These are phyloP conservation scores for Meganola albula DNA, from an alignment of 2,888 invertebrate genomes.

Conservation along the genomic window DNA sequence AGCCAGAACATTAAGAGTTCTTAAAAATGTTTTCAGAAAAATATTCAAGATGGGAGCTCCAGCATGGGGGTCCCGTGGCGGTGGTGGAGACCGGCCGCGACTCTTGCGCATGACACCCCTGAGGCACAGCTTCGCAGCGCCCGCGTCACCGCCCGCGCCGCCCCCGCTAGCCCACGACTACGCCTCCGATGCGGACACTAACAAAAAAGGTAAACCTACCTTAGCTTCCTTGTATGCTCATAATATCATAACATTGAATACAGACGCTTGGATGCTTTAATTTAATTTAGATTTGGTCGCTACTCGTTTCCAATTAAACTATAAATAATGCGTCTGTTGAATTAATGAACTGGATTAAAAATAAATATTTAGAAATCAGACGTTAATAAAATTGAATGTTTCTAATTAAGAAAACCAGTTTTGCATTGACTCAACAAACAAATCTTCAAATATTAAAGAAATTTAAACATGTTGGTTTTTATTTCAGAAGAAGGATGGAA, in stretches of 20 bases:
- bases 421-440: too few relatives aligned
- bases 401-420: too few relatives aligned
- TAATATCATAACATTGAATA: constrained; percentile 3
- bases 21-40: too few relatives aligned
- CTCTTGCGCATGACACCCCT: constrained; percentile 78
- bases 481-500: constrained; percentile 85
- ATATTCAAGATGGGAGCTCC: constrained; percentile 72
- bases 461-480: background rate
- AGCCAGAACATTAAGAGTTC: too few relatives aligned
- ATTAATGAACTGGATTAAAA: too few relatives aligned
- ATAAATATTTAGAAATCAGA: too few relatives aligned
- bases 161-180: constrained; percentile 65
- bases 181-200: constrained; percentile 79
- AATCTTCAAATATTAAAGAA: background rate
- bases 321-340: too few relatives aligned
- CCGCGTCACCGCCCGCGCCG: constrained; percentile 64
- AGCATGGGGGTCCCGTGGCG: constrained; percentile 69
- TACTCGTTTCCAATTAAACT: too few relatives aligned
- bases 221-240: constrained; percentile 9
- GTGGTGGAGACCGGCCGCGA: constrained; percentile 71
- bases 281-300: too few relatives aligned
- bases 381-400: too few relatives aligned
- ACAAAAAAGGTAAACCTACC: constrained; percentile 71
- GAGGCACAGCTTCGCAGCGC: constrained; percentile 76
- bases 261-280: too few relatives aligned